Evolutionary conservation across 2,113 vertebrate species (phyloP).

Genomic region (Solea solea): DNA sequence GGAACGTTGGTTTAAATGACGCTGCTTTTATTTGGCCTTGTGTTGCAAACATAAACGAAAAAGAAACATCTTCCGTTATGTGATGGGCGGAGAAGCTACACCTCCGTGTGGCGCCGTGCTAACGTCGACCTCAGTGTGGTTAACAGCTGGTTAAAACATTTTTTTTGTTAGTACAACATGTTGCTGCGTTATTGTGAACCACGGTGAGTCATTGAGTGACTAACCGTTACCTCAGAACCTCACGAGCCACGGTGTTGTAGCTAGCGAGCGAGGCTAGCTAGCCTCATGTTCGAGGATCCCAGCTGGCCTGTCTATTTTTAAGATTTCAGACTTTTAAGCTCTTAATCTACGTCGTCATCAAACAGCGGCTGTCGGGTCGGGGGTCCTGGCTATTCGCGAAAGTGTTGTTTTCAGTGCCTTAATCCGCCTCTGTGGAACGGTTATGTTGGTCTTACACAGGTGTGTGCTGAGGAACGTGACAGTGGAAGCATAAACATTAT

Average conservation of each 20-base stretch:
- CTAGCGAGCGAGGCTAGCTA: constrained; percentile 47
- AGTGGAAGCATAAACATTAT: neutral
- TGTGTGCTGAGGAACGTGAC: constrained; percentile 37
- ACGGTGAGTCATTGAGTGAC: neutral
- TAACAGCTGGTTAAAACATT: neutral
- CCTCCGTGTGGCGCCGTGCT: neutral
- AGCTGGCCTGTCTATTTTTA: constrained; percentile 68
- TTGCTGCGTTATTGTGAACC: neutral
- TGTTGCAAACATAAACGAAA: neutral
- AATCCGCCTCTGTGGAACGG: constrained; percentile 4
- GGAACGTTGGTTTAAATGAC: neutral
- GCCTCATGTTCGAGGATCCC: constrained; percentile 48
- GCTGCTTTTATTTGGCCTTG: neutral
- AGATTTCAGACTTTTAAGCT: constrained; percentile 53
- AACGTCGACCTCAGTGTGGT: neutral
- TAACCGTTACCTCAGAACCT: constrained; percentile 4
- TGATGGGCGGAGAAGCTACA: neutral
- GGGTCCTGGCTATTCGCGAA: neutral
- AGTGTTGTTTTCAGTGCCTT: neutral
- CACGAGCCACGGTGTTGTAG: neutral
- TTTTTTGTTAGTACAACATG: neutral
- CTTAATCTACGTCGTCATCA: constrained; percentile 39
- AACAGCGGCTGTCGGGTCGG: constrained; percentile 4
- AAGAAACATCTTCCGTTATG: neutral
- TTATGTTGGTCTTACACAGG: constrained; percentile 26